Evolutionary conservation across 2,797 vertebrate species (phyloP), one percentile per base, ranked within the genome.

Genomic region (Alfaro cultratus): DNA sequence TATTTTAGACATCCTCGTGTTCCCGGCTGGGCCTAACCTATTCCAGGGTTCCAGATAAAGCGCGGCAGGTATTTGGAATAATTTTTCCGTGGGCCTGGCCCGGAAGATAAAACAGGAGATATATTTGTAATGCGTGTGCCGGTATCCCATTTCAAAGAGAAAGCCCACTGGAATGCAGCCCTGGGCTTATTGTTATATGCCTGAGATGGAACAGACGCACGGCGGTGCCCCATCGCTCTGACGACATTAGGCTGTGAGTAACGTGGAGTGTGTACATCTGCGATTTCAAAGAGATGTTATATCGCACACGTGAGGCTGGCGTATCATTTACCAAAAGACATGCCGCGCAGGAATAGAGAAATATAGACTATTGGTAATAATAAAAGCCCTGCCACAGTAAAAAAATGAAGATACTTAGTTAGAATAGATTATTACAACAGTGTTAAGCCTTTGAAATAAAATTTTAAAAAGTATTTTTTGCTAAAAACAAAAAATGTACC

Each of bases 141-240:
- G 83, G 91, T 94, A 95, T 96, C 96, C 88, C 94, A 95, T 96
- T 96, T 96, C 96, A 96, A 96, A 95, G 94, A 92, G 92, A 92
- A 92, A 94, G 93, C 92, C 90, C 88, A 77, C 72, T 81, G 91
- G 94, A 94, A 95, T 94, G 88, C 86, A 80, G 90, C 87, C 91
- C 91, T 73, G 4, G 94, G 94, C 91, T 95, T 95, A 95, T 95
- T 95, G 94, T 95, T 94, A 92, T 94, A 94, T 93, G 93, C 89
- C 92, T 94, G 93, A 94, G 94, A 95, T 94, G 93, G 94, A 95
- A 94, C 94, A 93, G 92, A 91, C 85, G 90, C 92, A 87, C 91
- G 85, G 91, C n/a, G 80, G 91, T 92, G 93, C 83, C 88, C 89
- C 89, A 91, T 93, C 93, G 87, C 89, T 92, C 88, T 94, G 94